A percentile compares a stretch with the other conserved stretches of the same genome.
These are phyloP conservation scores for Stegostoma tigrinum DNA, from an alignment of 2,113 vertebrate genomes.

Conservation along the genomic window DNA sequence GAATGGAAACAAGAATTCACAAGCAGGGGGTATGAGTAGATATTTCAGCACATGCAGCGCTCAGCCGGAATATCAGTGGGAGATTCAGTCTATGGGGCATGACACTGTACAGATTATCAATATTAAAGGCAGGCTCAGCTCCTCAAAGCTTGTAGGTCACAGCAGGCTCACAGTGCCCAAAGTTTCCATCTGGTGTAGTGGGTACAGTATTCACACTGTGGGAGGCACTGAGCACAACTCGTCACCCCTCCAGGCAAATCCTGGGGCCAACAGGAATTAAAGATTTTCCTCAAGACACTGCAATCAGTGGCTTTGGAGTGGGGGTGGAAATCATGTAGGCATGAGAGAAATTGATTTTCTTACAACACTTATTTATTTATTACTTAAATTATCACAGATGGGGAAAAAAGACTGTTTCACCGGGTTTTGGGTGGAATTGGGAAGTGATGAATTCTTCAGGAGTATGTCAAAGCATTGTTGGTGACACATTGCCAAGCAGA, in stretches of 20 bases:
- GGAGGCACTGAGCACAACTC: not conserved
- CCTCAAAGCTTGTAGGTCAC: not conserved
- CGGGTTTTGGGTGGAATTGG: not conserved
- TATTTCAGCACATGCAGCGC: not conserved
- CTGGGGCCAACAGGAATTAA: not conserved
- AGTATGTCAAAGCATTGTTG: not conserved
- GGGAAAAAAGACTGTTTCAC: not conserved
- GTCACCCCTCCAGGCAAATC: not conserved
- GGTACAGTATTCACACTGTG: not conserved
- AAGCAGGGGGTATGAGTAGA: not conserved
- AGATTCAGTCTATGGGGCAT: not conserved
- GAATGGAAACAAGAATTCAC: not conserved
- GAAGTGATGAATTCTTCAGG: not conserved
- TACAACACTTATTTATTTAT: not conserved
- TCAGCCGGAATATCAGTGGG: not conserved
- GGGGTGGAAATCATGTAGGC: not conserved
- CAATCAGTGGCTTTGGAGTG: not conserved
- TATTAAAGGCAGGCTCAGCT: not conserved
- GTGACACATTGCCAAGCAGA: not conserved
- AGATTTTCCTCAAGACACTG: not conserved
- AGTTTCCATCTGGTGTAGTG: not conserved
- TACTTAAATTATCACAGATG: not conserved
- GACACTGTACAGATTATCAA: not conserved
- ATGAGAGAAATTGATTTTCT: not conserved
- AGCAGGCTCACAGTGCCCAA: not conserved